A percentile compares a stretch with the other conserved stretches of the same genome.
These are phyloP conservation scores for Phymanthus crucifer DNA, from an alignment of 92 coral and sea anemone genomes.

Conservation along the genomic window DNA sequence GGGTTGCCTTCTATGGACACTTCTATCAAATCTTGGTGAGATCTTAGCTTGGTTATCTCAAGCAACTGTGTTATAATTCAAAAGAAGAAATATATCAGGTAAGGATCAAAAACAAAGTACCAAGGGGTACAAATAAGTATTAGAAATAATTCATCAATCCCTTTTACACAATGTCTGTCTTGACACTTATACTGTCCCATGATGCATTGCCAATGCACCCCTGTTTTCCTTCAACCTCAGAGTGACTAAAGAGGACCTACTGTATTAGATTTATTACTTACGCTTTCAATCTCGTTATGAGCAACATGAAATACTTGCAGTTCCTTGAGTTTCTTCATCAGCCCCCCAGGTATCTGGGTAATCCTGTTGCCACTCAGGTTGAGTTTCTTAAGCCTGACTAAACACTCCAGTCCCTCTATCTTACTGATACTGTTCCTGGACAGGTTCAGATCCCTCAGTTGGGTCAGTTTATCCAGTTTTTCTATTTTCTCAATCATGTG, in stretches of 20 bases:
- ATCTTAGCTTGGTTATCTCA: slow-evolving; percentile 80
- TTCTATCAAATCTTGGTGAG: slow-evolving; percentile 77
- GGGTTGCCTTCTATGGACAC: slow-evolving; percentile 88
- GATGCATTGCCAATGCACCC: too few species aligned
- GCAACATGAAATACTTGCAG: slow-evolving; percentile 71
- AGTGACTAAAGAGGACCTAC: background rate
- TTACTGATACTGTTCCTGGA: slow-evolving; percentile 76
- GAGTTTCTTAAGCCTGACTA: slow-evolving; percentile 69
- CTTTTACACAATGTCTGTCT: too few species aligned
- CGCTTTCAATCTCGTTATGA: slow-evolving; percentile 82
- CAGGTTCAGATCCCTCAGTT: slow-evolving; percentile 84
- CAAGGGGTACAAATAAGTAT: too few species aligned
- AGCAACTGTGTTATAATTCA: slow-evolving; percentile 50
- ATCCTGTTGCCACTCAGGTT: slow-evolving; percentile 87
- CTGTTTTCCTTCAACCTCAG: too few species aligned
- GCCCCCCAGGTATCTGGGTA: slow-evolving; percentile 66
- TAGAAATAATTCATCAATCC: too few species aligned
- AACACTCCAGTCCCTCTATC: slow-evolving; percentile 81
- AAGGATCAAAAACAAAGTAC: too few species aligned
- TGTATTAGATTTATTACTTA: slow-evolving; percentile 30
- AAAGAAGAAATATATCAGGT: background rate
- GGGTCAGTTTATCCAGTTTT: slow-evolving; percentile 79
- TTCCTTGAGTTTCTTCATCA: slow-evolving; percentile 78
- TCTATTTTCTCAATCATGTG: slow-evolving; percentile 94
- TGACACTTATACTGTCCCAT: too few species aligned